Base-by-base conservation (phyloP, 1,140 invertebrate species). In the Drosophila baimaii region DNA sequence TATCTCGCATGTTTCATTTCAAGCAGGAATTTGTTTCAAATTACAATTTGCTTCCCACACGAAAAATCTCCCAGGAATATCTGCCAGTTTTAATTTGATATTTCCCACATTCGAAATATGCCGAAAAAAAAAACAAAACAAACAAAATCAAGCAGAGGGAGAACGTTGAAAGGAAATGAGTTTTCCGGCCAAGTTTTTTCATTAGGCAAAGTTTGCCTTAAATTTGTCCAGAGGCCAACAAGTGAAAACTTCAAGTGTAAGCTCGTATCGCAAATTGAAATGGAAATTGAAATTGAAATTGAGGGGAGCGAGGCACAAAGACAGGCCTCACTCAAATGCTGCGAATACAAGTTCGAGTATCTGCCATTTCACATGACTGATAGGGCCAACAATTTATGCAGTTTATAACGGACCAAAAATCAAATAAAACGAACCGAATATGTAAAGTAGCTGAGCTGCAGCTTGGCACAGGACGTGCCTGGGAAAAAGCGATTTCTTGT, bases 1-100 rank as follows among this genome's bases (percentile, higher is more conserved):
- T 58, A 33, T 76, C 27, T 49, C 65, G 83, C 83, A 88, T 85
- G 82, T 82, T 82, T 72, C 65, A 57, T 82, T 79, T 76, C 37
- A 69, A 72, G 51, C 33, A 52, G 74, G 76, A 76, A 79, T 82
- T 82, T 69, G 66, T 85, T 86, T 81, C 57, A 71, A 79, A 78
- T 81, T 70, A 78, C 73, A 80, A 37, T 54, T 65, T 70, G 43
- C 31, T 33, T 29, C 63, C 54, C 12, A 19, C 17, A 17, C 2
- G n/a, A 29, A 29, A 47, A 13, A 29, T 33, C n/a, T 17, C n/a
- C 25, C 10, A 58, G 27, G 27, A 39, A 21, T 21, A 41, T 57
- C 29, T 68, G 25, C 64, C 56, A 55, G 66, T 73, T 76, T 83
- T 84, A 84, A 83, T 83, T 84, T 76, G 72, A 79, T 82, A 64